Base-by-base conservation (phyloP, 2,113 vertebrate genomes). In the Pelvicachromis taeniatus region DNA sequence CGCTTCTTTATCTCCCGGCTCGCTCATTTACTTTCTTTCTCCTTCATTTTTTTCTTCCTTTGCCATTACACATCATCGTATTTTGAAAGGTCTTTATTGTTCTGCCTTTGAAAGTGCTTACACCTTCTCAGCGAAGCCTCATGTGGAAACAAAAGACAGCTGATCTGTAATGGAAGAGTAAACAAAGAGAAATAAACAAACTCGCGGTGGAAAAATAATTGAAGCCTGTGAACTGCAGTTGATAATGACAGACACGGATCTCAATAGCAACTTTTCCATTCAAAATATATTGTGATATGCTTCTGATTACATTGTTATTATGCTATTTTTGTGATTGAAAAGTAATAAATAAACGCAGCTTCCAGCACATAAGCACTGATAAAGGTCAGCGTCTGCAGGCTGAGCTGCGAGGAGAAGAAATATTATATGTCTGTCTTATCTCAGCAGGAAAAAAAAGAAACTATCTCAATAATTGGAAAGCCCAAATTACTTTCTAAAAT, bases 201-300 rank as follows among this genome's bases (percentile, higher is more conserved):
- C 11, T 17, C 10, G 1, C 19, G 11, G 5, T 5, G 40, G 29
- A 81, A 68, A 52, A 81, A 54, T 42, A 68, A 12, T 12, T 13
- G n/a, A 17, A 31, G 78, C 73, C 87, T 84, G 81, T 65, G 40
- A 83, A 83, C 91, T 81, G 9, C 23, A 77, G 8, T 78, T 23
- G 21, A 80, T 12, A 33, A 9, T 73, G n/a, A 61, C 13, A 77
- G 11, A 55, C 21, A 26, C 45, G 29, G 45, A 63, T 19, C 38
- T 68, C 19, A 40, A 14, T 9, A 5, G 38, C 19, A 8, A 17
- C 13, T 16, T 33, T 50, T 56, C 23, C 6, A 48, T 26, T 56
- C 6, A 26, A 59, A 5, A 14, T 14, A 3, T 4, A 42, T 5
- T 13, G 13, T 6, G 0, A 48, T 31, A 21, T 23, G 26, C 77